These are phyloP conservation scores for Deilephila porcellus DNA, from an alignment of 2,888 invertebrate genomes.

Conservation along the genomic window DNA sequence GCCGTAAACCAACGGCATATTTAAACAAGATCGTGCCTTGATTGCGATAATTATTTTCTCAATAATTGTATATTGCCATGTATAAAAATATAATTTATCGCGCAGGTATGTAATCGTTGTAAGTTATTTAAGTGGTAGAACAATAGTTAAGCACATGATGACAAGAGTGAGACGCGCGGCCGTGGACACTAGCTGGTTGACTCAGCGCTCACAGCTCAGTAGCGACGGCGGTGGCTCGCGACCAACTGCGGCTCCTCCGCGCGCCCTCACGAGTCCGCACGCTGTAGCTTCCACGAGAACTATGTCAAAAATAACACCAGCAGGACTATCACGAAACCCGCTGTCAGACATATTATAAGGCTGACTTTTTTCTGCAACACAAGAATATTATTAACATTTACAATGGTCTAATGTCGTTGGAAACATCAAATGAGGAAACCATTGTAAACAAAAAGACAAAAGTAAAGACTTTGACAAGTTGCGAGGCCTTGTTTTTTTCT, in stretches of 20 bases:
- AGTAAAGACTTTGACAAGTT: background rate
- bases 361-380: slow-evolving; percentile 72
- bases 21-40: too few relatives aligned
- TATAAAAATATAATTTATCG: too few relatives aligned
- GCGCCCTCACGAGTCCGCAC: slow-evolving; percentile 33
- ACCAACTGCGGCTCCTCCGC: background rate
- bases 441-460: background rate
- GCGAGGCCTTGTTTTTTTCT: slow-evolving; percentile 5
- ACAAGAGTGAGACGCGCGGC: slow-evolving; percentile 2
- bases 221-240: background rate
- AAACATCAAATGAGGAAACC: too few relatives aligned
- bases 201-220: background rate
- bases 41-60: too few relatives aligned
- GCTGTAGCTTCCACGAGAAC: slow-evolving; percentile 6
- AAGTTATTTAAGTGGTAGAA: background rate
- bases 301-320: slow-evolving; percentile 68
- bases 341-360: slow-evolving; percentile 65
- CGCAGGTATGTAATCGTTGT: too few relatives aligned
- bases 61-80: too few relatives aligned
- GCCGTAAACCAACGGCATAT: too few relatives aligned
- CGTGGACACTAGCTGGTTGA: background rate
- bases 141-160: slow-evolving; percentile 4
- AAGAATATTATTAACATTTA: slow-evolving; percentile 5
- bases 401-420: background rate
- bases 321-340: slow-evolving; percentile 68